Evolutionary conservation across 2,113 vertebrate species (phyloP), one percentile per base, ranked within the genome.

Genomic region (Nerophis ophidion): DNA sequence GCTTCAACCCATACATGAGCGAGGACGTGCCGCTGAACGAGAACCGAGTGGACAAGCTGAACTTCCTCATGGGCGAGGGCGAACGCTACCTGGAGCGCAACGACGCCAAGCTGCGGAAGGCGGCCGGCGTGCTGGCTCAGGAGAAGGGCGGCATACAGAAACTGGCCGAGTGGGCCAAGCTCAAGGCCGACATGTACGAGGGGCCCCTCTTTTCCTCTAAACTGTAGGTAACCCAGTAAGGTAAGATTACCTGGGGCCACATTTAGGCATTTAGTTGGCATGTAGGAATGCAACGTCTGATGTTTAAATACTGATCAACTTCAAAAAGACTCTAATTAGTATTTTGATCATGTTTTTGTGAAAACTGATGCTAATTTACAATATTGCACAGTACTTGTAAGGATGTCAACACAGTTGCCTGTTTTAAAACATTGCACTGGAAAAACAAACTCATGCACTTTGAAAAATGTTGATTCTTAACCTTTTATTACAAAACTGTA

Each of bases 1-100:
- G 96, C 79, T 96, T 99, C 85, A 99, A 99, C 84, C 93, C 96
- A 50, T 86, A 92, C 49, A 90, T 98, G 92, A 93, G 87, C 66
- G 94, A 98, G 83, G 96, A 99, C 76, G 89, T 96, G 83, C 81
- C 93, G 56, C 60, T 99, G 68, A 95, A 99, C 82, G 96, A 99
- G 85, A 97, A 80, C 83, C 92, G 93, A 5, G 81, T 85, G 14
- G 96, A 98, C 82, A 93, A 93, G 66, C 89, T 98, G 17, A 91
- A 84, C 82, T 92, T 93, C 76, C 89, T 99, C 48, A 93, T 91
- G 79, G 76, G 82, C 14, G 96, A 97, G 80, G 92, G 92, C 1
- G 86, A 89, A 54, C 91, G 80, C 44, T 99, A 98, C 66, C 89
- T 98, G 79, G 90, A 95, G 81, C 86, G 92, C 77, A 98, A 99